Base-by-base conservation (phyloP, 2,113 vertebrate species). In the Macquaria australasica region DNA sequence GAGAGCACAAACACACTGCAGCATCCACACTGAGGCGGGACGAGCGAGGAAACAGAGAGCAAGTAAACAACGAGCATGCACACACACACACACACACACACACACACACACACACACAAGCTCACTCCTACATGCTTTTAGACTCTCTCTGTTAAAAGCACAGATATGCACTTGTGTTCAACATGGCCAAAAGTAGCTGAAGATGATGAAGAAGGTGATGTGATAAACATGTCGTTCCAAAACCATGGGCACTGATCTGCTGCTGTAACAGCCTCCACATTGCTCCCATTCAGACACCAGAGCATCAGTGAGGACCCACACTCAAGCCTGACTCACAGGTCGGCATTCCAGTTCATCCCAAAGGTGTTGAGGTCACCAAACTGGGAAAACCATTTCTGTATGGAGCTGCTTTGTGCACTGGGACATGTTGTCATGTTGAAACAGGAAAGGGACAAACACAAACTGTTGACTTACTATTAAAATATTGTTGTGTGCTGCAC, bases 1-100 rank as follows among this genome's bases (percentile, higher is more conserved):
- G 58, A 75, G 62, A 86, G 85, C 83, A 80, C 39, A 84, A 73
- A 88, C 76, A 68, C 84, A 76, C 63, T 87, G 89, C 89, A 84
- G 83, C 74, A 79, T 63, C 79, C 76, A 79, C 82, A n/a, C 69
- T 3, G 58, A 76, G 79, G 70, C 58, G 6, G 53, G 62, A 63
- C 21, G 28, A 73, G 69, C 20, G 45, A 78, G 70, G 43, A 59
- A 82, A 71, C 59, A 76, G 28, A 76, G 71, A 83, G 25, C 51
- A 55, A 66, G 28, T 25, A 74, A 43, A 76, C 79, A 73, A 55
- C 41, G 1, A 48, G 39, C 43, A 18, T n/a, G 21, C 60, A 68
- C 79, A 71, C 45, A 73, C 18, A 66, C 64, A 71, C 16, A 37
- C 70, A 66, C 71, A 31, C 28, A 31, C 28, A 31, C 28, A 31